phyloP scores from a whole-genome alignment of 2,113 vertebrate species.

The Paracanthobrama guichenoti region DNA sequence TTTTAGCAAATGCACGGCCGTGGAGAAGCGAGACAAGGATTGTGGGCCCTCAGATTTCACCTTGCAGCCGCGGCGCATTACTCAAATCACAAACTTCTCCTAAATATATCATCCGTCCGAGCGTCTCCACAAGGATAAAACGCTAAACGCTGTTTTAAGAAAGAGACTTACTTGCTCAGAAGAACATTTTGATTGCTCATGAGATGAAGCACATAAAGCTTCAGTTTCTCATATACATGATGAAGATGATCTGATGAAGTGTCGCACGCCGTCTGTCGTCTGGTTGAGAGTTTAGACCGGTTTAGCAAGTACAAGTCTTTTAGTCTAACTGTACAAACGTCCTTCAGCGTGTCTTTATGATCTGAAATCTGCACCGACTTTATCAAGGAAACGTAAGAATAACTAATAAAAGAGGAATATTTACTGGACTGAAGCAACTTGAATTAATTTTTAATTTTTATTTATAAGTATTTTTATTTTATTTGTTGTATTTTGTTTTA shows the following conservation, averaged over 20 bases:
- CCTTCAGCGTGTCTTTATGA: neutral
- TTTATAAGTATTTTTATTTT: too few relatives aligned
- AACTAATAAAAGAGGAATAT: neutral
- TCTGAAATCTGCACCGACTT: neutral
- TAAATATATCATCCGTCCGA: conserved; percentile 45
- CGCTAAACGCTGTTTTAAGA: conserved; percentile 28
- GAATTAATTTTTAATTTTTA: too few relatives aligned
- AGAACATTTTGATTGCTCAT: neutral
- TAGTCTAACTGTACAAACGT: neutral
- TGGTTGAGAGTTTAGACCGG: neutral
- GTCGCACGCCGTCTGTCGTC: too few relatives aligned
- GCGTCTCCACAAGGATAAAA: conserved; percentile 37
- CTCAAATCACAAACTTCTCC: conserved; percentile 53
- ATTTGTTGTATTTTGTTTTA: too few relatives aligned
- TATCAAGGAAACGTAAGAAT: neutral
- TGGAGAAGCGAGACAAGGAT: conserved; percentile 62
- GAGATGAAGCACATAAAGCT: neutral
- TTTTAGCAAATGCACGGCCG: conserved; percentile 76
- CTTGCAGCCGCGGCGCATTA: conserved; percentile 32
- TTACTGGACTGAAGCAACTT: neutral
- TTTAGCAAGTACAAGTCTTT: neutral
- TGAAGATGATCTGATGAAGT: too few relatives aligned
- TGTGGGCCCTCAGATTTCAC: conserved; percentile 56
- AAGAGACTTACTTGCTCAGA: neutral
- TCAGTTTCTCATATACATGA: neutral